Evolutionary conservation across 1,140 invertebrate species (phyloP).

Genomic region (Macrocentrus cingulum): DNA sequence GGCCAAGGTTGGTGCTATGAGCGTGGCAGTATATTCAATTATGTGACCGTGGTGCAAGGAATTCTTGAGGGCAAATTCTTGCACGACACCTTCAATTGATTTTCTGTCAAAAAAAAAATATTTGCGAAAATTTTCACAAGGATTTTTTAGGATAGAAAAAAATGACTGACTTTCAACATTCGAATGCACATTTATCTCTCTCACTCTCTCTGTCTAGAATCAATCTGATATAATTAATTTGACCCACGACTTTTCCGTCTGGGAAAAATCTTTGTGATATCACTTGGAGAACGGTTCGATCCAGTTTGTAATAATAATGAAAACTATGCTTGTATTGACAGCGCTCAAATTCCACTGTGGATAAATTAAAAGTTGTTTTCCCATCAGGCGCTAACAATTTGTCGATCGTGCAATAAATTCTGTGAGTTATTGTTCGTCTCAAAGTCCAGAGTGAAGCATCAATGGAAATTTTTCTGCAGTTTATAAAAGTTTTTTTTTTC

Average conservation of each 20-base stretch:
- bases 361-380: conserved; percentile 17
- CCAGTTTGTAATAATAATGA: conserved; percentile 14
- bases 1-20: conserved; percentile 14
- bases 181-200: no score
- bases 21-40: conserved; percentile 3
- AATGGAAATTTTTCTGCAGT: conserved; percentile 6
- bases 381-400: conserved; percentile 26
- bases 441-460: conserved; percentile 26
- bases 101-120: not conserved
- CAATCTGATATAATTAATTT: not conserved
- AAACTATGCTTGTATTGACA: conserved; percentile 23
- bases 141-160: no score
- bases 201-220: no score
- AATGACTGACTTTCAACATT: no score
- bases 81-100: not conserved
- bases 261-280: conserved; percentile 1
- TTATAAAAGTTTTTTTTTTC: not conserved
- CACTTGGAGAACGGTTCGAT: conserved; percentile 3
- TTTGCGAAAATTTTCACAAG: no score
- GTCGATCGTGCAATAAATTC: conserved; percentile 26
- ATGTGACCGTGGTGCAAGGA: conserved; percentile 2
- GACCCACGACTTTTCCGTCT: not conserved
- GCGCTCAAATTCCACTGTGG: conserved; percentile 33
- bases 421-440: conserved; percentile 23
- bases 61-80: not conserved